Evolutionary conservation across 2,888 invertebrate genomes (phyloP).

Genomic region (Idaea biselata): DNA sequence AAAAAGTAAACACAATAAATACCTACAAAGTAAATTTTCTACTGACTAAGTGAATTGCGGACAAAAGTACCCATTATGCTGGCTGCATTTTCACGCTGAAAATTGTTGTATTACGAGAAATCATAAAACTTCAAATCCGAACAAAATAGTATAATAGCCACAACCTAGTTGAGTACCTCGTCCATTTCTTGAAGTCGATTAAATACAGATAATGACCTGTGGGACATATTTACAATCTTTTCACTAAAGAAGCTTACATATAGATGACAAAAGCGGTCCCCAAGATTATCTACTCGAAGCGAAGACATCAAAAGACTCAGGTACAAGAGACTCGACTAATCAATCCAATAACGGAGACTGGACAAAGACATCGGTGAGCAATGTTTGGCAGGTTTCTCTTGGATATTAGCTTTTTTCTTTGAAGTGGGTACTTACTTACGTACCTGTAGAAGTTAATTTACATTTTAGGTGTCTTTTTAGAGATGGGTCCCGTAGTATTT

Average conservation of each 20-base stretch:
- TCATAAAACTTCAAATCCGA: too few relatives aligned
- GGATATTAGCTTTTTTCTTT: neutral
- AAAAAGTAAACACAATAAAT: too few relatives aligned
- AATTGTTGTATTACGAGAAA: too few relatives aligned
- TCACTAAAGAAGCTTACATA: constrained; percentile 7
- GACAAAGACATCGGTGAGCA: constrained; percentile 1
- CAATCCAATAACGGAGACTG: constrained; percentile 18
- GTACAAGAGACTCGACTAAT: constrained; percentile 16
- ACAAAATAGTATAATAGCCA: too few relatives aligned
- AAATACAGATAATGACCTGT: neutral
- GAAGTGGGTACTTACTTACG: neutral
- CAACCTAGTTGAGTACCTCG: too few relatives aligned
- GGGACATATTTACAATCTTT: neutral
- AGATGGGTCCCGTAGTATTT: neutral
- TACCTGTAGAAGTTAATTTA: neutral
- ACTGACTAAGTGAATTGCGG: too few relatives aligned
- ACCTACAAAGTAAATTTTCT: too few relatives aligned
- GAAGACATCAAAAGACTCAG: constrained; percentile 21
- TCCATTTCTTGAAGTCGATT: too few relatives aligned
- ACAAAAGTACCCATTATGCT: too few relatives aligned
- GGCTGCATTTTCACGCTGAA: too few relatives aligned
- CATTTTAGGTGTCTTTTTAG: neutral
- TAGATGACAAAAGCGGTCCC: constrained; percentile 24
- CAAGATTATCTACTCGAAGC: constrained; percentile 22
- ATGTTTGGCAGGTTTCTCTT: neutral